Conservation (phyloP, 2,888 invertebrate species). For the Platycheirus albimanus region DNA sequence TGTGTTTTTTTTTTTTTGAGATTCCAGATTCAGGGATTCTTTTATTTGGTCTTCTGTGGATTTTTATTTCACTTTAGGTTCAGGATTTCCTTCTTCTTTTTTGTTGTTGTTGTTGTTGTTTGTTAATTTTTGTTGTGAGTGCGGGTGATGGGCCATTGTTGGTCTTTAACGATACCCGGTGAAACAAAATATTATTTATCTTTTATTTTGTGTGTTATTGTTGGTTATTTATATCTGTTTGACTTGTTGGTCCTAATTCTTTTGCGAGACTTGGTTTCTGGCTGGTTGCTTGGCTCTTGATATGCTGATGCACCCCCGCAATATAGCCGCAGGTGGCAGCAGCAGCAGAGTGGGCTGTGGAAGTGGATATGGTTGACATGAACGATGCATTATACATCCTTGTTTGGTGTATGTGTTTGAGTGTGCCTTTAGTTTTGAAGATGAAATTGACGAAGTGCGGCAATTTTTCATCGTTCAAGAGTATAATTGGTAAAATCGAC, state of each 20-base stretch:
- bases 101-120: conserved; percentile 31
- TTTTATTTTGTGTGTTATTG: conserved; percentile 67
- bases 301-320: conserved; percentile 69
- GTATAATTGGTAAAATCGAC: conserved; percentile 62
- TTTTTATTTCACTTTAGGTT: conserved; percentile 50
- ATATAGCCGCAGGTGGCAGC: conserved; percentile 69
- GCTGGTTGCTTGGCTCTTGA: conserved; percentile 24
- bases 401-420: conserved; percentile 27
- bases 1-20: too few relatives aligned
- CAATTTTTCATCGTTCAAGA: conserved; percentile 55
- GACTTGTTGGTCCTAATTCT: conserved; percentile 72
- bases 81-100: conserved; percentile 57
- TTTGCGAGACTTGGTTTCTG: conserved; percentile 42
- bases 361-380: conserved; percentile 29
- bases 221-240: conserved; percentile 73
- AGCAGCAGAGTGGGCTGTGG: conserved; percentile 48
- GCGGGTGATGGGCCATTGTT: conserved; percentile 69
- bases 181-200: conserved; percentile 73
- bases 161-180: conserved; percentile 61
- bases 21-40: conserved; percentile 8
- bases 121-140: too few relatives aligned
- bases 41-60: conserved; percentile 53
- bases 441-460: conserved; percentile 70
- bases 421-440: conserved; percentile 24
- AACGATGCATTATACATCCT: conserved; percentile 38